Evolutionary conservation across 2,797 vertebrate species (phyloP).

Genomic region (Xenops minutus): DNA sequence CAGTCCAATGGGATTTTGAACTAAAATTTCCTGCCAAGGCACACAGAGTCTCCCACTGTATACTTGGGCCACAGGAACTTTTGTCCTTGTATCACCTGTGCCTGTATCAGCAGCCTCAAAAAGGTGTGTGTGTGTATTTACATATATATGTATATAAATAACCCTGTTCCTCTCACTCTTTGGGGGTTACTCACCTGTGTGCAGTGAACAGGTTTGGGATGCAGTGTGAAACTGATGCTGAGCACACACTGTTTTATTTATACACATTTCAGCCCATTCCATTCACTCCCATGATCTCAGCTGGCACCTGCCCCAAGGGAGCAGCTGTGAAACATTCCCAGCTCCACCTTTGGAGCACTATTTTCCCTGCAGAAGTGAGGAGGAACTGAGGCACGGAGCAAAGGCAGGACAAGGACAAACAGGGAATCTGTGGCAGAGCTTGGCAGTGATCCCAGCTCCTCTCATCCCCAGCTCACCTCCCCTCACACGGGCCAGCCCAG

Average conservation of each 20-base stretch:
- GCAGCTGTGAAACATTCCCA: background rate
- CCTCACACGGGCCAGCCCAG: background rate
- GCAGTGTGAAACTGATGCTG: background rate
- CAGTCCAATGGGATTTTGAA: background rate
- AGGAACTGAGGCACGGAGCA: background rate
- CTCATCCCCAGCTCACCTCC: background rate
- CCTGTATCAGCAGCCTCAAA: background rate
- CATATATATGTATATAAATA: background rate
- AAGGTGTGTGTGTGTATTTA: background rate
- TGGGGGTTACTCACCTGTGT: background rate
- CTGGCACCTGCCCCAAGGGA: background rate
- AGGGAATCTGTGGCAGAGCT: background rate
- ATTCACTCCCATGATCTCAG: background rate
- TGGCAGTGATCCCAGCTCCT: background rate
- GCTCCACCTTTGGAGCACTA: background rate
- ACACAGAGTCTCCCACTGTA: background rate
- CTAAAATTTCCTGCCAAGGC: background rate
- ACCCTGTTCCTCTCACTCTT: background rate
- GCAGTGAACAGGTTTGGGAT: background rate
- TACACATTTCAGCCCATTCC: background rate
- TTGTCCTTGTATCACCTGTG: background rate
- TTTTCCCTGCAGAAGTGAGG: background rate
- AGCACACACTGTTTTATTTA: background rate
- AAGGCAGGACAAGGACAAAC: conserved; percentile 17
- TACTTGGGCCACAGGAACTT: background rate